These are phyloP conservation scores for Theonella swinhoei DNA, from an alignment of 37 sponge, comb jelly and placozoan species.

Conservation along the genomic window DNA sequence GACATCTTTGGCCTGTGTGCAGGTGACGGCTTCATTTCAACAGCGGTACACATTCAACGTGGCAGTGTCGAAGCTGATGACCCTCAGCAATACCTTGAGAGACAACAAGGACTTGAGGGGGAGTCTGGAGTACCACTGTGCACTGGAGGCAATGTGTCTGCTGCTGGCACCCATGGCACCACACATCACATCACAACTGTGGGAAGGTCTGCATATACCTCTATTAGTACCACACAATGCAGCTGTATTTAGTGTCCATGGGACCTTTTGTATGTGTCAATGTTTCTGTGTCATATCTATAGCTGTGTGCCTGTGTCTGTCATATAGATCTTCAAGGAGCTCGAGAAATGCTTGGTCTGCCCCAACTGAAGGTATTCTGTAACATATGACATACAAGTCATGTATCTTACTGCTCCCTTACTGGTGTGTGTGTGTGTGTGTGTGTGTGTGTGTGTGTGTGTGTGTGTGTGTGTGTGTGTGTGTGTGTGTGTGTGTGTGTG, in stretches of 20 bases:
- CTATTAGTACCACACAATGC: too few relatives aligned
- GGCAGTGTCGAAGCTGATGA: slow-evolving; percentile 70
- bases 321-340: background rate
- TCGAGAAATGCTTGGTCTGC: background rate
- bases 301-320: too few relatives aligned
- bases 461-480: too few relatives aligned
- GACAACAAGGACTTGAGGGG: background rate
- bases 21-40: slow-evolving; percentile 54
- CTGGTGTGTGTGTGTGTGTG: too few relatives aligned
- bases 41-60: slow-evolving; percentile 55
- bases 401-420: too few relatives aligned
- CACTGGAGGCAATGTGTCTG: slow-evolving; percentile 47
- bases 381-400: too few relatives aligned
- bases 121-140: slow-evolving; percentile 35
- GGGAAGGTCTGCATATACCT: slow-evolving; percentile 30
- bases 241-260: too few relatives aligned
- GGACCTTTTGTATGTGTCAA: too few relatives aligned
- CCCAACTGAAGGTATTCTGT: background rate
- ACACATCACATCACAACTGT: slow-evolving; percentile 64
- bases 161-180: slow-evolving; percentile 87
- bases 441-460: too few relatives aligned
- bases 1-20: too few relatives aligned
- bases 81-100: slow-evolving; percentile 46
- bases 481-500: too few relatives aligned
- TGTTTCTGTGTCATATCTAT: too few relatives aligned